These are phyloP conservation scores for Xenotilapia flavipinnis DNA, from an alignment of 2,113 vertebrate species.

Conservation along the genomic window DNA sequence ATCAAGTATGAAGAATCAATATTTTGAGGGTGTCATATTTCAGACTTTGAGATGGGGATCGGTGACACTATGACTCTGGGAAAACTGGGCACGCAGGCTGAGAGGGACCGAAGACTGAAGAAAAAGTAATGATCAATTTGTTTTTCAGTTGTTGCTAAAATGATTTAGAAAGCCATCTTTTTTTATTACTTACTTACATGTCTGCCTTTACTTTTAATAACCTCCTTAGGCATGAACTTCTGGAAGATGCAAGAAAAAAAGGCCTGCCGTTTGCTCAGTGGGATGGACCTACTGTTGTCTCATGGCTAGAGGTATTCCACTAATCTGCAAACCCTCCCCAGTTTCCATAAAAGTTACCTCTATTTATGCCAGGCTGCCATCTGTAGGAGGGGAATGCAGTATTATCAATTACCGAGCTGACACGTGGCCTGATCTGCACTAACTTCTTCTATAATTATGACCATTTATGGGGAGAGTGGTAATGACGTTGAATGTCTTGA, in stretches of 20 bases:
- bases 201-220: background rate
- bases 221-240: slow-evolving; percentile 82
- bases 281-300: slow-evolving; percentile 96
- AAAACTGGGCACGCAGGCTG: slow-evolving; percentile 91
- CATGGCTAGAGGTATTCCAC: slow-evolving; percentile 91
- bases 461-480: background rate
- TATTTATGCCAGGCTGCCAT: background rate
- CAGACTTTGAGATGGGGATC: slow-evolving; percentile 82
- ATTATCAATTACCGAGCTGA: background rate
- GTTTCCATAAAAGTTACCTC: background rate
- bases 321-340: background rate
- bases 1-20: background rate
- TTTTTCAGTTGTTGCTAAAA: background rate
- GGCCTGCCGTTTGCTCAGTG: slow-evolving; percentile 93
- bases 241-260: slow-evolving; percentile 92
- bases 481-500: slow-evolving; percentile 22
- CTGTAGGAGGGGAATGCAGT: background rate
- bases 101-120: slow-evolving; percentile 88
- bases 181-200: background rate
- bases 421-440: background rate
- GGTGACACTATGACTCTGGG: slow-evolving; percentile 88
- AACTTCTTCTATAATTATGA: background rate
- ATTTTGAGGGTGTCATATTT: slow-evolving; percentile 27
- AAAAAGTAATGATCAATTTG: slow-evolving; percentile 79
- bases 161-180: background rate